Percentiles rank a stretch among this genome's conserved stretches.
These are phyloP conservation scores for Lithobates sylvaticus DNA, from an alignment of 2,797 vertebrate species.

Conservation along the genomic window DNA sequence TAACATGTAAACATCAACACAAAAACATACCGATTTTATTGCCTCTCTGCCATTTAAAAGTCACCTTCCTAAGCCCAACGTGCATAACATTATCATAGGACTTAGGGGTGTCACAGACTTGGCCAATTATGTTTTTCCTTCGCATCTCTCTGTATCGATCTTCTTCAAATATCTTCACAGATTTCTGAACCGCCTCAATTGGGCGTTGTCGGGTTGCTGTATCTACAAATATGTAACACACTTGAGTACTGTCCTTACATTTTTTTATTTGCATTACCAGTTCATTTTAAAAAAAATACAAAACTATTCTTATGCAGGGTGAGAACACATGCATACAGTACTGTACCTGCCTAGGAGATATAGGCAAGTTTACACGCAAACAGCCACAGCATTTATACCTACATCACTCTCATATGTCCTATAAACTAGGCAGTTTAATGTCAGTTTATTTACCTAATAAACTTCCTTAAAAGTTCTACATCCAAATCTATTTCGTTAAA, in stretches of 20 bases:
- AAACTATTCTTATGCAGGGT: too few relatives aligned
- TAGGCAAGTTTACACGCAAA: too few relatives aligned
- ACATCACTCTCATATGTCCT: too few relatives aligned
- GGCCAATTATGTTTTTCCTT: slow-evolving; percentile 95
- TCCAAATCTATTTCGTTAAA: too few relatives aligned
- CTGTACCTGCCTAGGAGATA: too few relatives aligned
- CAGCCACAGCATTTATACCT: too few relatives aligned
- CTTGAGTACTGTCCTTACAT: neutral
- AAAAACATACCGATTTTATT: slow-evolving; percentile 92
- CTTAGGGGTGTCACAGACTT: slow-evolving; percentile 97
- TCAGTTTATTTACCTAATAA: too few relatives aligned
- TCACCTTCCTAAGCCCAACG: slow-evolving; percentile 96
- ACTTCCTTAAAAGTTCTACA: too few relatives aligned
- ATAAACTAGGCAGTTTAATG: too few relatives aligned
- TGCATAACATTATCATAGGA: slow-evolving; percentile 98
- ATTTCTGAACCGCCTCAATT: slow-evolving; percentile 90
- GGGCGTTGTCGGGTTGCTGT: slow-evolving; percentile 87
- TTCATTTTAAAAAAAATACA: too few relatives aligned
- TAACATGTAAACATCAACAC: too few relatives aligned
- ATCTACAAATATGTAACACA: slow-evolving; percentile 73
- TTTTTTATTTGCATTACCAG: neutral
- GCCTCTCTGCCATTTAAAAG: slow-evolving; percentile 99
- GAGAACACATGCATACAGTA: too few relatives aligned
- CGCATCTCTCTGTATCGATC: slow-evolving; percentile 91
- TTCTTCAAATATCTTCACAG: slow-evolving; percentile 91